Evolutionary conservation across 2,888 invertebrate genomes (phyloP).

Genomic region (Brenthis ino): DNA sequence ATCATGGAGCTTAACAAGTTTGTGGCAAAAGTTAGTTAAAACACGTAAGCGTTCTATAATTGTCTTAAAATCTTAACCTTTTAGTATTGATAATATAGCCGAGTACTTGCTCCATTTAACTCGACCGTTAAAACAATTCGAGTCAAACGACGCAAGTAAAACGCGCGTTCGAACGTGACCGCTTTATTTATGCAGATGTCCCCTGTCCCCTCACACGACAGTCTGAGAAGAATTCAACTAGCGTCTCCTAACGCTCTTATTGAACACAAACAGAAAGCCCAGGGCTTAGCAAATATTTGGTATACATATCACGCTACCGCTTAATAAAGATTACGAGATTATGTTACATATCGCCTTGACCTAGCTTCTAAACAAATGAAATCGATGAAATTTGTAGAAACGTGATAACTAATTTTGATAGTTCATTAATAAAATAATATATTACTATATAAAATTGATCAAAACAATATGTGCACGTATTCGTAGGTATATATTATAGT

Average conservation of each 20-base stretch:
- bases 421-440: no score
- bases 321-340: constrained; percentile 56
- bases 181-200: constrained; percentile 78
- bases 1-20: no score
- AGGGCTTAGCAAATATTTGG: constrained; percentile 57
- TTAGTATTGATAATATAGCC: neutral
- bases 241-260: constrained; percentile 57
- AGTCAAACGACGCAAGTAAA: constrained; percentile 66
- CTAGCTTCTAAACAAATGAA: constrained; percentile 18
- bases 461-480: no score
- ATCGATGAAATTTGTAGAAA: neutral
- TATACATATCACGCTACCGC: constrained; percentile 48
- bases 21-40: no score
- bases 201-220: constrained; percentile 44
- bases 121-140: constrained; percentile 28
- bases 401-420: neutral
- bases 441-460: no score
- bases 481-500: no score
- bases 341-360: constrained; percentile 32
- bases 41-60: no score
- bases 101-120: constrained; percentile 31
- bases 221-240: constrained; percentile 66
- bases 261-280: constrained; percentile 47
- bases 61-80: neutral
- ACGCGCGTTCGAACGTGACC: constrained; percentile 71